These are phyloP conservation scores for Caiman crocodilus DNA, from an alignment of 2,797 vertebrate species.

Conservation along the genomic window DNA sequence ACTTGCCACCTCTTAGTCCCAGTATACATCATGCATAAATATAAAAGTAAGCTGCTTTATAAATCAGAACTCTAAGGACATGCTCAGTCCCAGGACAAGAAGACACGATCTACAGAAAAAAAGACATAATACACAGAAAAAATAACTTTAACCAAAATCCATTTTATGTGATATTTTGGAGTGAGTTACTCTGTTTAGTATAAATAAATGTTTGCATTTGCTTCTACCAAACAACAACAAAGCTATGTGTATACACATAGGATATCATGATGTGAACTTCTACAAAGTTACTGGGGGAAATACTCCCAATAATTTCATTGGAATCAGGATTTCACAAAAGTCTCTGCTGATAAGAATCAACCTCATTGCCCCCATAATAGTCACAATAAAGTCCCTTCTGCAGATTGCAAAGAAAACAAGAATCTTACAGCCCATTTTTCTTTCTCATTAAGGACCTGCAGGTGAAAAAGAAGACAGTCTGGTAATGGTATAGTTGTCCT, in stretches of 20 bases:
- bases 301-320: accelerated
- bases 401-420: not conserved
- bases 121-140: not conserved
- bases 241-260: accelerated
- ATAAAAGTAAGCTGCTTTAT: not conserved
- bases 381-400: not conserved
- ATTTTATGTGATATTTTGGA: not conserved
- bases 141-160: not conserved
- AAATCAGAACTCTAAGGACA: not conserved
- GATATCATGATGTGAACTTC: not conserved
- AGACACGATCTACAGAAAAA: not conserved
- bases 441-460: not conserved
- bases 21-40: not conserved
- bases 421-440: not conserved
- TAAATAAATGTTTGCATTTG: not conserved
- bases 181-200: not conserved
- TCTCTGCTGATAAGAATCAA: not conserved
- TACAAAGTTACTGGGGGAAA: not conserved
- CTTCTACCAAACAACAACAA: not conserved
- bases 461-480: not conserved
- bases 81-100: not conserved
- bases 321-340: not conserved
- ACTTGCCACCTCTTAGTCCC: not conserved
- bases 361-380: not conserved
- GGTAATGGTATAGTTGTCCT: not conserved